A percentile compares a stretch with the other conserved stretches of the same genome.
Conservation (phyloP, 2,113 vertebrate genomes). For the Xenopus borealis region DNA sequence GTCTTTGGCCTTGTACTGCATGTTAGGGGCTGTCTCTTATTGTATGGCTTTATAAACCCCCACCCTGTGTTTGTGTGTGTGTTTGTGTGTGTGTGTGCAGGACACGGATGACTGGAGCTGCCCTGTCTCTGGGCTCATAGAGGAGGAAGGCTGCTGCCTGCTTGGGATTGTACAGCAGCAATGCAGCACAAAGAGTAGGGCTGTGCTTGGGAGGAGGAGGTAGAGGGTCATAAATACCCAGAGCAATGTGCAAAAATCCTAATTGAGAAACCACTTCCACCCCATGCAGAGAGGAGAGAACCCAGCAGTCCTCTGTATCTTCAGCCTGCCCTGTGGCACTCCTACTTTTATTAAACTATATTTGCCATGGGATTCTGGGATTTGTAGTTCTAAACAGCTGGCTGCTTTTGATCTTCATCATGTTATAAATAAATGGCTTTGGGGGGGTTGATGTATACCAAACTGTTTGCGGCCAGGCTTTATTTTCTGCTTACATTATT, state of each 20-base stretch:
- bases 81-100: neutral
- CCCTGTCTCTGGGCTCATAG: constrained; percentile 7
- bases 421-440: too few species aligned
- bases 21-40: constrained; percentile 16
- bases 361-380: neutral
- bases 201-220: constrained; percentile 9
- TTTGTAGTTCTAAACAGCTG: neutral
- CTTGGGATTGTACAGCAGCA: neutral
- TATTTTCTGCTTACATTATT: too few species aligned
- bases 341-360: neutral
- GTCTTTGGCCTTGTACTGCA: neutral
- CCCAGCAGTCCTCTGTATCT: neutral
- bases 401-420: too few species aligned
- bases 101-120: constrained; percentile 29
- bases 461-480: too few species aligned
- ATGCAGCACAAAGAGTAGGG: constrained; percentile 14
- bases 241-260: constrained; percentile 14
- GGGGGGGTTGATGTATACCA: too few species aligned
- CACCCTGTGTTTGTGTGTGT: neutral
- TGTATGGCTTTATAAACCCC: neutral
- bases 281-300: constrained; percentile 13
- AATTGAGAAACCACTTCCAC: constrained; percentile 18
- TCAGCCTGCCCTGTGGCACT: neutral
- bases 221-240: constrained; percentile 17
- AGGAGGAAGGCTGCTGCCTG: neutral